Base-by-base conservation (phyloP, 2,888 invertebrate species). In the Apeira syringaria region DNA sequence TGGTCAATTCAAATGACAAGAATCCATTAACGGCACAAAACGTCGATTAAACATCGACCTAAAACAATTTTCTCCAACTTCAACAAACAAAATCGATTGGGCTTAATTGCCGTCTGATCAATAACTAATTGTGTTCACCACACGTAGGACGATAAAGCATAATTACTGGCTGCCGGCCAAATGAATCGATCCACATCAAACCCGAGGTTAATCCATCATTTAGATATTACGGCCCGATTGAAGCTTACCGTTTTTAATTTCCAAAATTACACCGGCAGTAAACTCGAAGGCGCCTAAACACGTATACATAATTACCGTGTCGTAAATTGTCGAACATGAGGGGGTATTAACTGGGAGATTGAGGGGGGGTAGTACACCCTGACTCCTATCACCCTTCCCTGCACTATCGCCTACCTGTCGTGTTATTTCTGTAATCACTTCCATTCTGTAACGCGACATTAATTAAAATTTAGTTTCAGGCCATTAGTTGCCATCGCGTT, bases 391-490 rank as follows among this genome's bases (percentile, higher is more conserved):
- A 61, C 59, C 65, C 65, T 64, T 7, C 20, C 31, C 34, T 65
- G 68, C 73, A 74, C 72, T 68, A 68, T 62, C 64, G 66, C 70
- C 73, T 66, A 66, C 78, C 77, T 84, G 83, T 84, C 86, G 86
- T 79, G 83, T 88, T 87, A 84, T 79, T 85, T 80, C 75, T 79
- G 79, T 89, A 89, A 89, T 89, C 86, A 89, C 85, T 87, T 85
- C 83, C 82, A 86, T 86, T 88, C 71, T 87, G 83, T 80, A 88
- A 87, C 85, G 86, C 87, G 88, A 86, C 86, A 89, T 85, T 90
- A 90, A 90, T 90, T 90, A 90, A 90, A 90, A 88, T 90, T 89
- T 90, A 88, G 89, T 86, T 88, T 86, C 86, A 87, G 87, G 64
- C 87, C 88, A 87, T 89, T 88, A 87, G 87, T 84, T 68, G 76